A percentile compares a stretch with the other conserved stretches of the same genome.
Conservation (phyloP, 2,888 invertebrate species). For the Oasisia sp. region DNA sequence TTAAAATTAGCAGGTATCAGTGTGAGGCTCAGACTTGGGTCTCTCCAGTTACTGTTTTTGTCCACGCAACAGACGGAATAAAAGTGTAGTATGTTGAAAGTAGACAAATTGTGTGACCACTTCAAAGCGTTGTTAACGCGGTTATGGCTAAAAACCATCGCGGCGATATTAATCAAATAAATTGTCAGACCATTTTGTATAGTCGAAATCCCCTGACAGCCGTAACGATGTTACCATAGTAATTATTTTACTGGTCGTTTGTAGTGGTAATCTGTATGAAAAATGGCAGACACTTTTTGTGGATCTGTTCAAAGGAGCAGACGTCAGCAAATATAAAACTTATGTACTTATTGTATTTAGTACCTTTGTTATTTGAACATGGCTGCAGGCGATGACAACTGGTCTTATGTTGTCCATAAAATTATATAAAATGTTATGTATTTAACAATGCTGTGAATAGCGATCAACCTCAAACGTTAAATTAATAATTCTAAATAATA, state of each 20-base stretch:
- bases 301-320: background rate
- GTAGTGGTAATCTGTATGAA: background rate
- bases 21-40: background rate
- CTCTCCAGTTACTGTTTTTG: background rate
- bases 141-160: background rate
- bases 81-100: background rate
- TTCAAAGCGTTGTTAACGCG: background rate
- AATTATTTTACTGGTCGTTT: background rate
- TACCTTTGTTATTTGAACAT: too few relatives aligned
- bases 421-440: background rate
- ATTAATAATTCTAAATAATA: background rate
- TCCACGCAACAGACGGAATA: background rate
- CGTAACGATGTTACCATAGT: background rate
- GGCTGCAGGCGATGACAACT: too few relatives aligned
- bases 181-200: background rate
- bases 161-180: background rate
- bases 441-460: background rate
- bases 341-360: too few relatives aligned
- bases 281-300: background rate
- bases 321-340: background rate
- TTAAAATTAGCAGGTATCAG: background rate
- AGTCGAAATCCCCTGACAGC: background rate
- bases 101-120: background rate
- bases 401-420: background rate
- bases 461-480: background rate